Evolutionary conservation across 2,888 invertebrate species (phyloP).

Genomic region (Drosophila lacicola): DNA sequence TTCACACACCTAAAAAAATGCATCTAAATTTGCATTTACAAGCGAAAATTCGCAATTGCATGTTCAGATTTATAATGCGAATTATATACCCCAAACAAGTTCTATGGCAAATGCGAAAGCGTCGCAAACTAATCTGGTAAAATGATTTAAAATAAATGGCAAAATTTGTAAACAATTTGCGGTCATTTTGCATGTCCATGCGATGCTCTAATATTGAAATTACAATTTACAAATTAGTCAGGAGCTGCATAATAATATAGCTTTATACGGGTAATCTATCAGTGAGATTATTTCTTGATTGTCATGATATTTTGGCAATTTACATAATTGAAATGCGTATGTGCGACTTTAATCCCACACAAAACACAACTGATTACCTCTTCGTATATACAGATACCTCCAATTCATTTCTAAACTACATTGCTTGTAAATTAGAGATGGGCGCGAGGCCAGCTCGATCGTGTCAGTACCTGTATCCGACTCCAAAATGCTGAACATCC

Average conservation of each 20-base stretch:
- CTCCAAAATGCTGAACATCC: too few relatives aligned
- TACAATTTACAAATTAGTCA: constrained; percentile 56
- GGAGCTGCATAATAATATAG: constrained; percentile 21
- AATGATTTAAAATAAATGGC: constrained; percentile 47
- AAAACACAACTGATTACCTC: constrained; percentile 60
- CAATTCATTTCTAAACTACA: constrained; percentile 34
- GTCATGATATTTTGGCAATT: constrained; percentile 57
- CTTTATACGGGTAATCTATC: constrained; percentile 48
- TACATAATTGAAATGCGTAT: constrained; percentile 68
- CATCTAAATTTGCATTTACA: constrained; percentile 16
- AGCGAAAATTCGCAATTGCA: constrained; percentile 15
- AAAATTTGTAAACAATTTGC: constrained; percentile 76
- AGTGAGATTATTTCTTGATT: constrained; percentile 49
- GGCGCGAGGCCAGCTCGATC: not conserved
- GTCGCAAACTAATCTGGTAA: constrained; percentile 27
- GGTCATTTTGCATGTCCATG: constrained; percentile 22
- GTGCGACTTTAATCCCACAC: constrained; percentile 44
- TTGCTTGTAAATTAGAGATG: not conserved
- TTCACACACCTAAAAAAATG: not conserved
- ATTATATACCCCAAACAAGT: constrained; percentile 24
- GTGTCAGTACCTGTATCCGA: too few relatives aligned
- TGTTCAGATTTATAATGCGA: constrained; percentile 21
- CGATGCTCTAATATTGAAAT: constrained; percentile 46
- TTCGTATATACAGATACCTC: constrained; percentile 30
- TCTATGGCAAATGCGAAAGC: constrained; percentile 10